Base-by-base conservation (phyloP, 2,888 invertebrate genomes). In the Malacosoma neustria region DNA sequence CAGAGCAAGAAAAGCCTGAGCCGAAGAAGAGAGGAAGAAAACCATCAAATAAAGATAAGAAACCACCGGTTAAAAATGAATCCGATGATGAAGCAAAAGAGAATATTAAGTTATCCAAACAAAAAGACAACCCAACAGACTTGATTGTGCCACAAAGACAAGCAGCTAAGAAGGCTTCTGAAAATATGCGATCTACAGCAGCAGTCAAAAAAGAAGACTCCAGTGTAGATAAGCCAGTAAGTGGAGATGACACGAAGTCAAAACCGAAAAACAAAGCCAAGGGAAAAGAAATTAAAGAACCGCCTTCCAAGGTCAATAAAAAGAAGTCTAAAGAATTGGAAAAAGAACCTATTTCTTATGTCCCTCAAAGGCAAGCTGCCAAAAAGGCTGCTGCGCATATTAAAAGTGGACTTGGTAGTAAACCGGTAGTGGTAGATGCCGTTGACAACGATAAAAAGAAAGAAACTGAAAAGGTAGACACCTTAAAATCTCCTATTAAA, bases 331-430 rank as follows among this genome's bases (percentile, higher is more conserved):
- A 90, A 60, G 92, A 92, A 40, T 61, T 79, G 3, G 90, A 89
- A 15, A 90, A 91, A 56, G 89, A 89, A 51, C 87, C 92, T 33
- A 88, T 94, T 31, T 91, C 94, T 0, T 94, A 95, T 67, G 96
- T 96, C 13, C 96, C 96, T 1, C 96, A 96, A 66, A 84, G 96
- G 42, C 94, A 95, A 73, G 96, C 96, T 1, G 96, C 96, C 7
- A 95, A 95, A 67, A 96, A 96, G 68, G 96, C 96, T 0, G 95
- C 95, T 1, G 95, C 95, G 55, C 94, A 95, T 61, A 93, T 96
- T 37, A 94, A 95, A 66, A 93, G 93, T 67, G 93, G 93, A 4
- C 82, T 92, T 50, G 91, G 91, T 44, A 88, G 57, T 35, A 86
- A 86, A 46, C 43, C 88, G 52, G 87, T 88, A 15, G 54, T 64